Evolutionary conservation across 2,113 vertebrate genomes (phyloP), one percentile per base, ranked within the genome.

Genomic region (Hemicordylus capensis): DNA sequence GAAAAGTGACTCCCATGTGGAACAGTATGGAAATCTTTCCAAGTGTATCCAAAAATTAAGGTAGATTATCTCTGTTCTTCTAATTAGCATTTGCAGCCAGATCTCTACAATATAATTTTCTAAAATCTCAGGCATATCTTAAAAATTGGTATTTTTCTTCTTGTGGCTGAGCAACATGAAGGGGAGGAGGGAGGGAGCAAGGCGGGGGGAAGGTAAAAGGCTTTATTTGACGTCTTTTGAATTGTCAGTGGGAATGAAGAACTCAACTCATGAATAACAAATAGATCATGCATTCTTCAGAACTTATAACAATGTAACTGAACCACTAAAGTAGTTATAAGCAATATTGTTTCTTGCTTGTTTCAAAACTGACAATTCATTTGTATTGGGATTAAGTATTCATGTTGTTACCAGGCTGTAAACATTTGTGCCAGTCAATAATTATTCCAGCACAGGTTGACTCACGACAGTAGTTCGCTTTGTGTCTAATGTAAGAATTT

Each of bases 271-370:
- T 63, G 74, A 89, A 91, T 61, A 88, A 31, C 4, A 26, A 74
- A 48, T 17, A 74, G 72, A 48, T 66, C 78, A 19, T 6, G 81
- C 74, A 48, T 84, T 93, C 85, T 26, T 42, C n/a, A 90, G 26
- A 89, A 48, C 56, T 87, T 88, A 48, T 83, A 89, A 2, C 51
- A 89, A 91, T 70, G 48, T 84, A 92, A 78, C 79, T 86, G 34
- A 79, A 58, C 11, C 22, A 73, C n/a, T 70, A 42, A 83, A 63
- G 22, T 66, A 72, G 22, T 64, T 87, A 70, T 61, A 91, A 85
- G 89, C 84, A 87, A 78, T 2, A 84, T 87, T 88, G 80, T 12
- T 73, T 74, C 67, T 90, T 87, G 77, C 86, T 84, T 75, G 83
- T 86, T 73, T 76, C 48, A 51, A 63, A n/a, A 89, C 82, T 76